These are phyloP conservation scores for Tringa solitaria DNA, from an alignment of 2,113 vertebrate species.

Conservation along the genomic window DNA sequence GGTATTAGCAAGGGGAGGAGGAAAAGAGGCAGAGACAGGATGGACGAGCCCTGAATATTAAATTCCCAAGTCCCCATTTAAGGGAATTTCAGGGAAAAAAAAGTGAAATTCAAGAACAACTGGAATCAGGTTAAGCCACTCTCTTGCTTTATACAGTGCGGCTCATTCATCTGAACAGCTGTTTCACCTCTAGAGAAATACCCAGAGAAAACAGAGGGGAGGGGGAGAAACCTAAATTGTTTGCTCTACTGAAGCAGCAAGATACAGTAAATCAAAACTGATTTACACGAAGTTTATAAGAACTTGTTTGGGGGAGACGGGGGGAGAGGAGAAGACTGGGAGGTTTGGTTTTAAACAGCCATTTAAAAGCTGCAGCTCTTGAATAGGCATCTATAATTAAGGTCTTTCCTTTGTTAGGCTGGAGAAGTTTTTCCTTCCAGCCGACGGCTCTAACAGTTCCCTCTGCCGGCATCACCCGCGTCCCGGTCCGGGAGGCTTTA, in stretches of 20 bases:
- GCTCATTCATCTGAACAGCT: constrained; percentile 64
- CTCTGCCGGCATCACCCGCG: not conserved
- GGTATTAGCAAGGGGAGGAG: not conserved
- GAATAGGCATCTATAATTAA: not conserved
- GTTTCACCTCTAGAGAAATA: constrained; percentile 61
- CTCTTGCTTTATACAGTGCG: not conserved
- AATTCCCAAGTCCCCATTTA: not conserved
- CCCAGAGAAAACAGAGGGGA: constrained; percentile 39
- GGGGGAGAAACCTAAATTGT: constrained; percentile 24
- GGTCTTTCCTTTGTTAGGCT: constrained; percentile 41
- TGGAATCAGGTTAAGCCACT: constrained; percentile 50
- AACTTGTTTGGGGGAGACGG: not conserved
- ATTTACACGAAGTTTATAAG: not conserved
- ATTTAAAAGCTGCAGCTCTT: not conserved
- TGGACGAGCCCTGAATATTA: constrained; percentile 37
- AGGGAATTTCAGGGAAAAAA: not conserved
- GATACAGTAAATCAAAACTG: constrained; percentile 1
- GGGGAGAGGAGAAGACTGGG: not conserved
- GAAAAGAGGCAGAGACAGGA: constrained; percentile 23
- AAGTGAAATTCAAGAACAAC: constrained; percentile 47
- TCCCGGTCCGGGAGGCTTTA: not conserved
- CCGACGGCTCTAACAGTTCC: constrained; percentile 30
- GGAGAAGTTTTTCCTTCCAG: not conserved
- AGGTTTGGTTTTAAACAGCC: not conserved
- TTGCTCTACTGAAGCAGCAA: constrained; percentile 36